Percentiles rank a stretch among this genome's conserved stretches.
Conservation (phyloP, 2,888 invertebrate genomes). For the Abscondita cerata region DNA sequence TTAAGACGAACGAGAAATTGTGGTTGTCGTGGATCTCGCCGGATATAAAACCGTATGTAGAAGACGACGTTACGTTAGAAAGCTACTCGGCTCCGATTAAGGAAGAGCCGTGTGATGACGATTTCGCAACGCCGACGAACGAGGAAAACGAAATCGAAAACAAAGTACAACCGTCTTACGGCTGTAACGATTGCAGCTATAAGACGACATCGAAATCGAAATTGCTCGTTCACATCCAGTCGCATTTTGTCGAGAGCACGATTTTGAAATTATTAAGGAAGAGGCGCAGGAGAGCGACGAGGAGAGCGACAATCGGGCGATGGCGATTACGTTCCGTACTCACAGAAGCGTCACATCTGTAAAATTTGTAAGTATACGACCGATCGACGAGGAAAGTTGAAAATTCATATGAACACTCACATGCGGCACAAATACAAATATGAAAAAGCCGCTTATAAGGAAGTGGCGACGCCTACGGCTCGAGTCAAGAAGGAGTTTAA, state of each 20-base stretch:
- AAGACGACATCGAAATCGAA: constrained; percentile 4
- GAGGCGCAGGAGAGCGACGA: neutral
- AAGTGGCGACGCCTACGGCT: neutral
- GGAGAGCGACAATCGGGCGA: neutral
- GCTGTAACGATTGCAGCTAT: constrained; percentile 4
- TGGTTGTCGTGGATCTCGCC: constrained; percentile 6
- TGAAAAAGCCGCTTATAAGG: neutral
- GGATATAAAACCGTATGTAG: neutral
- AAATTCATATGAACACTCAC: constrained; percentile 5
- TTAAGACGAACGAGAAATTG: neutral
- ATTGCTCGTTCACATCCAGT: neutral
- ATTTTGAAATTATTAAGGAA: neutral
- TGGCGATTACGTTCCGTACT: constrained; percentile 1
- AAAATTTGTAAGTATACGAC: constrained; percentile 6
- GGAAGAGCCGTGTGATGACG: neutral
- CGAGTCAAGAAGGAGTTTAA: neutral
- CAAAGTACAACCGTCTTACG: neutral
- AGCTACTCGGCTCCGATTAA: neutral
- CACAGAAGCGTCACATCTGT: neutral
- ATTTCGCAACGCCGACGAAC: neutral
- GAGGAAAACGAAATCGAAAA: neutral
- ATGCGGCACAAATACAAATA: neutral
- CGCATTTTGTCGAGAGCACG: constrained; percentile 2
- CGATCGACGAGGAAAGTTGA: neutral
- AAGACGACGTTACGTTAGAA: neutral